Evolutionary conservation across 2,888 invertebrate genomes (phyloP), one percentile per base, ranked within the genome.

Genomic region (Lochmaea crataegi): DNA sequence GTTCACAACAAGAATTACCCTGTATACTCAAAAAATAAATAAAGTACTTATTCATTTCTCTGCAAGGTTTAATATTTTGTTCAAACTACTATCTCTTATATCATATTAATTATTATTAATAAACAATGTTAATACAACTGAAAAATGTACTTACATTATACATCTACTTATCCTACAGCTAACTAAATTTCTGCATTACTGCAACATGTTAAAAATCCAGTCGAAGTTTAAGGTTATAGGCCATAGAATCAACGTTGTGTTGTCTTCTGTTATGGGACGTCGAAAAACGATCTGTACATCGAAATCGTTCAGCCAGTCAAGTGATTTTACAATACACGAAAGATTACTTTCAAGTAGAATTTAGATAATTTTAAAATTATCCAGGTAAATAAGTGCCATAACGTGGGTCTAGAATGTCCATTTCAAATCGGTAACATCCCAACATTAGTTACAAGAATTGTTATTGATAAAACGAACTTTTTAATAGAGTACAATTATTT

Each of bases 271-370:
- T 48, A 48, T n/a, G 5, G n/a, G 48, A 48, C 48, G 57, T 57
- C 57, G 26, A 26, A 26, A 26, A 22, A 18, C 57, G 57, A 57
- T 57, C 57, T 57, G 11, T 22, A 57, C 57, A 26, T 57, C 26
- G 14, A 57, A 57, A 57, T 18, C 26, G 14, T 57, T 57, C 57
- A 57, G 57, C 57, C 57, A 57, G 12, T 57, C 48, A 48, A n/a
- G 7, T 48, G 6, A 48, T n/a, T 48, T 48, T 48, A 38, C 48
- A n/a, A 45, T 14, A 45, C 14, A 48, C n/a, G n/a, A n/a, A 48
- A 48, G 14, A 48, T n/a, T 6, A n/a, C 5, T 48, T 48, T 5
- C 14, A 48, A 14, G n/a, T 14, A 7, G 7, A n/a, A 48, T n/a
- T 48, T 48, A 48, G n/a, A 12, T 48, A 48, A 48, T 48, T n/a